Conservation (phyloP, 2,797 vertebrate genomes). For the Rhincodon typus region DNA sequence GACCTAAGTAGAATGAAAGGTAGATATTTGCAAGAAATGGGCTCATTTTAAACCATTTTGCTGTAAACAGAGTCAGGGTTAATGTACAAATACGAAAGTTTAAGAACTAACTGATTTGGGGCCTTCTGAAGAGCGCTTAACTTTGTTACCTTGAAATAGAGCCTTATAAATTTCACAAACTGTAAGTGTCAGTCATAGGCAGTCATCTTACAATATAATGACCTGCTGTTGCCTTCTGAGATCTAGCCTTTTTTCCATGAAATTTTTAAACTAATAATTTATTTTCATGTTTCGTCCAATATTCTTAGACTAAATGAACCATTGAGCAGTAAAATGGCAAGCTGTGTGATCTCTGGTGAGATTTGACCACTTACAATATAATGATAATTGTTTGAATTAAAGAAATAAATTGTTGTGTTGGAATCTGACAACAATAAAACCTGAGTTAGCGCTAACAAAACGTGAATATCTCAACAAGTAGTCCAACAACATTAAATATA, state of each 20-base stretch:
- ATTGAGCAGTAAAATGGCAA: neutral
- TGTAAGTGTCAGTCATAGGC: neutral
- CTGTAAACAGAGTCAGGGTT: neutral
- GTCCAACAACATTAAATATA: neutral
- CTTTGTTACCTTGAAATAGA: neutral
- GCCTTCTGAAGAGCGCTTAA: neutral
- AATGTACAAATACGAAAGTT: neutral
- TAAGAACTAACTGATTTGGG: neutral
- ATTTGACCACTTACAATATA: neutral
- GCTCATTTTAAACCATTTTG: conserved; percentile 14
- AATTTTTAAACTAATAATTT: neutral
- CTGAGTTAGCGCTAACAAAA: neutral
- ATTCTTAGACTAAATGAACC: neutral
- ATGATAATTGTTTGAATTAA: neutral
- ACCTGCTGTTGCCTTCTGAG: neutral
- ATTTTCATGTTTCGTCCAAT: neutral
- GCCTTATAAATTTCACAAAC: neutral
- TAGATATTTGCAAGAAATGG: neutral
- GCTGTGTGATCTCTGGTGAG: neutral
- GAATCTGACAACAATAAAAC: neutral
- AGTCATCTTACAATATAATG: neutral
- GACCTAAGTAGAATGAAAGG: neutral
- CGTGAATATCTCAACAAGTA: neutral
- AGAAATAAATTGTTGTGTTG: neutral
- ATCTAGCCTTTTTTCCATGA: neutral